Conservation (phyloP, 2,797 vertebrate species). For the Ceryle rudis region DNA sequence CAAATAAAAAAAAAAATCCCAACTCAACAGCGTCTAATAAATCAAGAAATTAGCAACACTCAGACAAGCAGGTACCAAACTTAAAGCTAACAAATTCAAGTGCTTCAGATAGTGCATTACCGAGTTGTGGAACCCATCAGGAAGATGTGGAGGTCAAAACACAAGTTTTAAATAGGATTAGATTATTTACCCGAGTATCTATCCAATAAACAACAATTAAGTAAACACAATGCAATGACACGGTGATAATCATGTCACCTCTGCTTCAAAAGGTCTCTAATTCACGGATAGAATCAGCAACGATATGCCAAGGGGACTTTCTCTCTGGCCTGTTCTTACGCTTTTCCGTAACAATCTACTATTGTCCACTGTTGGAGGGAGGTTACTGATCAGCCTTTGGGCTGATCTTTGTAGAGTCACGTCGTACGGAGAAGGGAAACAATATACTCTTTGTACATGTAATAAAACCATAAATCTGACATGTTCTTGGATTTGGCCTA, state of each 20-base stretch:
- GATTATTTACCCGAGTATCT: not conserved
- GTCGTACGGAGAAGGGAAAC: not conserved
- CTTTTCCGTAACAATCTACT: not conserved
- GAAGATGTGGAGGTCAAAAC: not conserved
- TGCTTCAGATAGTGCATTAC: not conserved
- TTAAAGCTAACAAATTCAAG: not conserved
- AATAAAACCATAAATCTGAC: not conserved
- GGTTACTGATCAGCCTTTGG: not conserved
- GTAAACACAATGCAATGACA: not conserved
- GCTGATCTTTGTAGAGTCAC: not conserved
- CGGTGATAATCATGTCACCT: accelerated
- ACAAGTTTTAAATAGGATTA: not conserved
- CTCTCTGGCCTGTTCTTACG: not conserved
- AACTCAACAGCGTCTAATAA: accelerated
- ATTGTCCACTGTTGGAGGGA: accelerated
- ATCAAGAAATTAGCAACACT: not conserved
- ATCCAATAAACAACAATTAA: not conserved
- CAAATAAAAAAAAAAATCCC: not conserved
- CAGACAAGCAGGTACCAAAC: not conserved
- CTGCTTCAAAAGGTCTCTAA: not conserved
- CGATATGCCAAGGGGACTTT: not conserved
- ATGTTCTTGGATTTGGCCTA: not conserved
- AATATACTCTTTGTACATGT: not conserved
- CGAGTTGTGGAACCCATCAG: not conserved
- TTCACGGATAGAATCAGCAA: not conserved